phyloP scores from a whole-genome alignment of 2,113 vertebrate genomes.

The Coptodon bakossiorum region DNA sequence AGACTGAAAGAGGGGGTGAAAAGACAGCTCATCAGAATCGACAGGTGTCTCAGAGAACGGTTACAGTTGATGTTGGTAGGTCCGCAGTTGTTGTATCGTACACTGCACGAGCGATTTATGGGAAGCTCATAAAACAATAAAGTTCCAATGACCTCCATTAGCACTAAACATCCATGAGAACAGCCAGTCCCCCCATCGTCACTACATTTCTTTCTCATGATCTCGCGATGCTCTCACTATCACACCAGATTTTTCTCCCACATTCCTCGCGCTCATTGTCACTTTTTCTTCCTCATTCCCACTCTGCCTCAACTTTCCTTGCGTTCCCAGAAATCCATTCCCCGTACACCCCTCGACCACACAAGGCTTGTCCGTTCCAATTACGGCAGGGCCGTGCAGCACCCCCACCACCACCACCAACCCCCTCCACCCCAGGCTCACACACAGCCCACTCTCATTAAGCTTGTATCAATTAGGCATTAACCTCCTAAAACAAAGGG shows the following conservation, averaged over 20 bases:
- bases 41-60: constrained; percentile 50
- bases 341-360: constrained; percentile 42
- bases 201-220: constrained; percentile 29
- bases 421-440: constrained; percentile 19
- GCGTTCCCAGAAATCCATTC: constrained; percentile 60
- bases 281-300: constrained; percentile 51
- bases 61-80: neutral
- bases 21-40: constrained; percentile 48
- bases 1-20: constrained; percentile 30
- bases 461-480: constrained; percentile 72
- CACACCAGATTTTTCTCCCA: constrained; percentile 26
- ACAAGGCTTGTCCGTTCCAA: constrained; percentile 74
- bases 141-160: neutral
- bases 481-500: constrained; percentile 70
- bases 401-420: neutral
- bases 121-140: neutral
- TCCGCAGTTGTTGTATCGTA: neutral
- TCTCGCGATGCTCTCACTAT: neutral
- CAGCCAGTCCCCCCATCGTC: neutral
- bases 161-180: constrained; percentile 21
- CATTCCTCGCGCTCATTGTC: constrained; percentile 50
- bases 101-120: neutral
- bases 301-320: constrained; percentile 37
- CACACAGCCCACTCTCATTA: constrained; percentile 65
- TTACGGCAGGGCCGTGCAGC: constrained; percentile 45